These are phyloP conservation scores for Varanus komodoensis DNA, from an alignment of 2,113 vertebrate species.

Conservation along the genomic window DNA sequence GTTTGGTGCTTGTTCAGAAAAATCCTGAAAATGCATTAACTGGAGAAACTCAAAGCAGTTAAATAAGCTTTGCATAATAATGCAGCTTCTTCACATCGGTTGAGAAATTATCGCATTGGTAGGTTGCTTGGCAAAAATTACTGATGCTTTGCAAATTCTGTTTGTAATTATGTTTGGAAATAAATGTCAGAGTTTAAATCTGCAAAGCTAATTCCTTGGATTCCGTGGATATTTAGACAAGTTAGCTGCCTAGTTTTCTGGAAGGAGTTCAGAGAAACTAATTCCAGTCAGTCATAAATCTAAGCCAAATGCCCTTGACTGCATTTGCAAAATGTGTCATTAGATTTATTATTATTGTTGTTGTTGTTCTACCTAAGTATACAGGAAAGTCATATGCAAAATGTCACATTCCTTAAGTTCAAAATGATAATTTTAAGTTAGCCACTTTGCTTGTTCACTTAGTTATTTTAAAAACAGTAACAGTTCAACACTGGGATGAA, in stretches of 20 bases:
- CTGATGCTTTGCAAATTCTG: slow-evolving; percentile 1
- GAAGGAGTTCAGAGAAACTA: slow-evolving; percentile 9
- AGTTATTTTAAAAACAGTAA: not conserved
- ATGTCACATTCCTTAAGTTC: not conserved
- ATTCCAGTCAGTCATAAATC: not conserved
- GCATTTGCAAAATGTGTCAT: not conserved
- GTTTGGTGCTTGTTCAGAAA: not conserved
- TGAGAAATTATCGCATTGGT: slow-evolving; percentile 6
- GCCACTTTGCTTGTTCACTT: not conserved
- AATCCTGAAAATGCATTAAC: not conserved
- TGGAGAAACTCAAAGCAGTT: not conserved
- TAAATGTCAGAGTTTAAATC: not conserved
- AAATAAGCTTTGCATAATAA: slow-evolving; percentile 17
- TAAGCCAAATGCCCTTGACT: not conserved
- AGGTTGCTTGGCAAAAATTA: slow-evolving; percentile 19
- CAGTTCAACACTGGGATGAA: not conserved
- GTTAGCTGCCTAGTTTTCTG: not conserved
- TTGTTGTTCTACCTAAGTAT: not conserved
- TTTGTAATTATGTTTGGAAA: slow-evolving; percentile 13
- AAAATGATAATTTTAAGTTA: not conserved
- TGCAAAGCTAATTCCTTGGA: slow-evolving; percentile 27
- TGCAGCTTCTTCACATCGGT: not conserved
- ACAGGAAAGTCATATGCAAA: not conserved
- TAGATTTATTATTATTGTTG: not conserved
- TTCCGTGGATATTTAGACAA: not conserved